Base-by-base conservation (phyloP, 2,113 vertebrate species). In the Galbula dea region DNA sequence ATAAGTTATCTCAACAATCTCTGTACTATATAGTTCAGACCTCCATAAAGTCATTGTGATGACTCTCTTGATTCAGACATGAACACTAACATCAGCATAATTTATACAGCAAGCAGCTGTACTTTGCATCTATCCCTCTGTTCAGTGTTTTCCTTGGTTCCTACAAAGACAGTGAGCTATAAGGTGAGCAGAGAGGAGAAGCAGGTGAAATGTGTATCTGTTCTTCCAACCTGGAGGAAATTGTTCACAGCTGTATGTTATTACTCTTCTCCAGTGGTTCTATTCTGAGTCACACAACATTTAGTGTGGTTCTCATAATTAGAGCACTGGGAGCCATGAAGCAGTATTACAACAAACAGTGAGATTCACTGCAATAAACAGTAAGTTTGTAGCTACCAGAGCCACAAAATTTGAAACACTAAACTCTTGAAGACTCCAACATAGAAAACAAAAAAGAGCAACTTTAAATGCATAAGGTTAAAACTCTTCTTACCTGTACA, bases 31-130 rank as follows among this genome's bases (percentile, higher is more conserved):
- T 6, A 21, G 19, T 22, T 34, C 22, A 27, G 12, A 61, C 4
- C 9, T 90, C 23, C 19, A 17, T 66, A 62, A 57, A 86, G 65
- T 23, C 46, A 7, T 23, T 62, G 6, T 22, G 30, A 7, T 14
- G 43, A 21, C 13, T 20, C 3, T 57, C 3, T 20, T 54, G 18
- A 13, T 15, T 77, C 61, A 75, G 46, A 49, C 27, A 17, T 3
- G 13, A 27, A 6, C 7, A 10, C 4, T 30, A 27, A 34, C 45
- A 65, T 15, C 30, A 72, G 19, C 26, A 36, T 4, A 68, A n/a
- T 5, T 23, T 37, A 0, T 5, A 20, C 5, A 66, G 4, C 0
- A 2, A 32, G 3, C 4, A 7, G 0, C 16, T 23, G 11, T 27
- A 20, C 5, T 43, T 48, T 57, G 24, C 22, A 15, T 30, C 11